Conservation (phyloP, 2,888 invertebrate species). For the Lithophane leautieri region DNA sequence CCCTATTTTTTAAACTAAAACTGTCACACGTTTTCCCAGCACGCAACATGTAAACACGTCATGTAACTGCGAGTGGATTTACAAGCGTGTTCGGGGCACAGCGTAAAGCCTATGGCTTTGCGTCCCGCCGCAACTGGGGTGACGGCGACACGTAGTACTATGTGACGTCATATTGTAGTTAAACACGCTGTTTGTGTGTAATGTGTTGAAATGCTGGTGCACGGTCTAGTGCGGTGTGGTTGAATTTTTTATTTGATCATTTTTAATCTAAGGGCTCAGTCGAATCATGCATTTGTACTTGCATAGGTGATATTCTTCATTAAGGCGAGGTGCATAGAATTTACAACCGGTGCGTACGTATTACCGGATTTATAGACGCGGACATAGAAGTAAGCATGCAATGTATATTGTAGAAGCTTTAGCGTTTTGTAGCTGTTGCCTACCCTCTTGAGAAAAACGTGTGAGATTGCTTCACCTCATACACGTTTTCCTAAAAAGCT, state of each 20-base stretch:
- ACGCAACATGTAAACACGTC: conserved; percentile 48
- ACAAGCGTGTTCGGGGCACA: conserved; percentile 42
- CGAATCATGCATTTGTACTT: not conserved
- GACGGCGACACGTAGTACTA: conserved; percentile 13
- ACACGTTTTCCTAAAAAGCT: too few relatives aligned
- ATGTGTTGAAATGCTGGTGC: not conserved
- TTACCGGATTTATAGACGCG: too few relatives aligned
- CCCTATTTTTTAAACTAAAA: conserved; percentile 24
- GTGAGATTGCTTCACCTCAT: too few relatives aligned
- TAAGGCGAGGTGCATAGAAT: not conserved
- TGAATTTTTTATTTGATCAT: not conserved
- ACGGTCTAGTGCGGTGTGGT: not conserved
- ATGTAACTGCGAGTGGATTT: conserved; percentile 48
- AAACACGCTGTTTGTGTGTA: conserved; percentile 19
- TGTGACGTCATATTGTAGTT: conserved; percentile 9
- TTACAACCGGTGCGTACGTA: not conserved
- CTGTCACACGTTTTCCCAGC: conserved; percentile 9
- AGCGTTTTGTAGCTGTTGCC: too few relatives aligned
- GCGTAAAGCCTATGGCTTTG: conserved; percentile 48
- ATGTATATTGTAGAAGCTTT: too few relatives aligned
- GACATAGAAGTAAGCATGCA: not conserved
- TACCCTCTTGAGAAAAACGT: too few relatives aligned
- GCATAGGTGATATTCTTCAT: not conserved
- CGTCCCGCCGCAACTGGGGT: conserved; percentile 45
- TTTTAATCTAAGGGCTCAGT: too few relatives aligned